These are phyloP conservation scores for Oophaga pumilio DNA, from an alignment of 2,113 vertebrate species.

Conservation along the genomic window DNA sequence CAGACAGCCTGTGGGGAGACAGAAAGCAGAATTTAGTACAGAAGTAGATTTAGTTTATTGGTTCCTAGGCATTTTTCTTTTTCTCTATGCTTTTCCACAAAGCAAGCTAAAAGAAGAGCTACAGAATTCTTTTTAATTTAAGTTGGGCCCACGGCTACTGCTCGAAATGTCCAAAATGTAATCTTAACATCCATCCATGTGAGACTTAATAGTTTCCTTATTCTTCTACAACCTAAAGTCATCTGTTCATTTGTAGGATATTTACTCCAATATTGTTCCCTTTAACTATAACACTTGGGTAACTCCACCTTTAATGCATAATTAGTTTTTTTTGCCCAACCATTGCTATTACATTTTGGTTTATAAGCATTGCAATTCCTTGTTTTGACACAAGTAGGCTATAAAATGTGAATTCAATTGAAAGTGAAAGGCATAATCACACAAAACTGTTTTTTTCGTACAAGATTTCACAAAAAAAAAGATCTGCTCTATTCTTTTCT, in stretches of 20 bases:
- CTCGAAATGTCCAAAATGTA: constrained; percentile 5
- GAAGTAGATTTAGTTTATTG: background rate
- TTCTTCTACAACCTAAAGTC: constrained; percentile 16
- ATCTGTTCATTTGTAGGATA: constrained; percentile 12
- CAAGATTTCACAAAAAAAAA: background rate
- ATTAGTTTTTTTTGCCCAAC: background rate
- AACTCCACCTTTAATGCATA: constrained; percentile 3
- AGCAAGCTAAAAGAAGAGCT: constrained; percentile 11
- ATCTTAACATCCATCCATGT: constrained; percentile 28
- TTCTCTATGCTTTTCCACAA: background rate
- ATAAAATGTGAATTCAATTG: background rate
- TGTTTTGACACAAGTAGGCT: background rate
- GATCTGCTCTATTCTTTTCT: background rate
- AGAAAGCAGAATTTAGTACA: constrained; percentile 5
- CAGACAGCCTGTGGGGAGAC: constrained; percentile 81
- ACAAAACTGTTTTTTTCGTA: background rate
- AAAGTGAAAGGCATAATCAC: background rate
- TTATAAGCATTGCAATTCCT: background rate
- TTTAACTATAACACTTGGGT: background rate
- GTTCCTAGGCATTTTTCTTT: constrained; percentile 8
- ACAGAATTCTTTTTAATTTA: constrained; percentile 6
- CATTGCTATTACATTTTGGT: background rate
- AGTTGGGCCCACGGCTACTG: constrained; percentile 8
- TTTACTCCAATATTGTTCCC: background rate
- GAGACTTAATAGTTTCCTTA: background rate